Evolutionary conservation across 1,140 invertebrate genomes (phyloP).

Genomic region (Maniola jurtina): DNA sequence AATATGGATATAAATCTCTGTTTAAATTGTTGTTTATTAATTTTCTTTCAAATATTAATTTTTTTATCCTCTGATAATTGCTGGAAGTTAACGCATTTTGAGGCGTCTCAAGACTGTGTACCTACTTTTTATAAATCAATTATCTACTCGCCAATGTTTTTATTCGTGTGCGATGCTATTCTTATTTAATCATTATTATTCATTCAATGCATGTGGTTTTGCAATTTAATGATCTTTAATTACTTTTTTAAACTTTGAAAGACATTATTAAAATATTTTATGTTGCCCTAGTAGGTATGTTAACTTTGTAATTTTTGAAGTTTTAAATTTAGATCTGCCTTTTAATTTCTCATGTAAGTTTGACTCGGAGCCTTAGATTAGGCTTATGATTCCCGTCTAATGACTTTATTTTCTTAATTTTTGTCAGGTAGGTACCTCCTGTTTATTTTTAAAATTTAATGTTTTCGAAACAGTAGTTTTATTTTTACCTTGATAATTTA

Average conservation of each 20-base stretch:
- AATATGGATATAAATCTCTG: background rate
- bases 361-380: background rate
- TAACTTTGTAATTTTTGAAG: background rate
- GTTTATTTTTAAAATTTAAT: background rate
- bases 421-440: too few species aligned
- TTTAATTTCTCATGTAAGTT: background rate
- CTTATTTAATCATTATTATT: conserved; percentile 8
- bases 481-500: background rate
- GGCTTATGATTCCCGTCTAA: background rate
- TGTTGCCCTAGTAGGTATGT: background rate
- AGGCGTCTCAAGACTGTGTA: conserved; percentile 52
- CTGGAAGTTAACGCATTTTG: conserved; percentile 46
- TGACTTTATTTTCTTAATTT: background rate
- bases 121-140: background rate
- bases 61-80: background rate
- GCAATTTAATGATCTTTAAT: conserved; percentile 21
- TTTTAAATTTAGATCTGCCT: background rate
- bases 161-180: conserved; percentile 3
- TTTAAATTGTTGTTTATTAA: background rate
- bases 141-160: conserved; percentile 15
- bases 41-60: background rate
- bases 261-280: conserved; percentile 13
- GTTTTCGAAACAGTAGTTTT: background rate
- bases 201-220: conserved; percentile 26
- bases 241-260: conserved; percentile 21